Base-by-base conservation (phyloP, 2,113 vertebrate genomes). In the Antennarius striatus region DNA sequence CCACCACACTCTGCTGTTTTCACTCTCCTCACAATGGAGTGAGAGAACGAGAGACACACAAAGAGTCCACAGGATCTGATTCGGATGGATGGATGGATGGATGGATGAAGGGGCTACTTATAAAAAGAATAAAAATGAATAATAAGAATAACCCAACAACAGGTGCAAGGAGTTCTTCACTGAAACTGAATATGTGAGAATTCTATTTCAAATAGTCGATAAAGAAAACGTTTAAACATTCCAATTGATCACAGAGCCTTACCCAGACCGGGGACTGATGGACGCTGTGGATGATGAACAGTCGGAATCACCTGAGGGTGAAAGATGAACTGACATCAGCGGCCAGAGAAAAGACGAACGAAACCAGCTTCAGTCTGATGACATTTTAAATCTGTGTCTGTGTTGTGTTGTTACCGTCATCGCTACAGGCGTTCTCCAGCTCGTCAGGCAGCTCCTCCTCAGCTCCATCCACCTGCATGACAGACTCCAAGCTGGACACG, bases 401-500 rank as follows among this genome's bases (percentile, higher is more conserved):
- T 17, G 0, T 49, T 13, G 14, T 0, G 14, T 3, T 28, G 47
- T 88, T 54, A 88, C 88, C 85, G 3, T 89, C 92, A 42, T 86
- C 86, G 63, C 92, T 92, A 59, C 88, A 94, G 79, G 73, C 84
- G 22, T 93, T 93, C 0, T 95, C 94, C 73, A 95, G 73, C 68
- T 92, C 91, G 69, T 93, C 94, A 7, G 89, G 85, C 53, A 96
- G 87, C 65, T 96, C 95, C 70, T 98, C 95, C 70, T 96, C 95
- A 0, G 28, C 66, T 56, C 84, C 88, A 7, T 81, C 84, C 22
- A 90, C 59, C 43, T 86, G 85, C 72, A 88, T 68, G 4, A 66
- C 68, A 28, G 43, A 53, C 10, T 84, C 85, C 10, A 53, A 60
- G 5, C 91, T 93, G 71, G 6, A 63, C 36, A 68, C 40, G 69